Percentiles rank a stretch among this genome's conserved stretches.
phyloP scores from a whole-genome alignment of 2,888 invertebrate species.

The Epirrita christyi region DNA sequence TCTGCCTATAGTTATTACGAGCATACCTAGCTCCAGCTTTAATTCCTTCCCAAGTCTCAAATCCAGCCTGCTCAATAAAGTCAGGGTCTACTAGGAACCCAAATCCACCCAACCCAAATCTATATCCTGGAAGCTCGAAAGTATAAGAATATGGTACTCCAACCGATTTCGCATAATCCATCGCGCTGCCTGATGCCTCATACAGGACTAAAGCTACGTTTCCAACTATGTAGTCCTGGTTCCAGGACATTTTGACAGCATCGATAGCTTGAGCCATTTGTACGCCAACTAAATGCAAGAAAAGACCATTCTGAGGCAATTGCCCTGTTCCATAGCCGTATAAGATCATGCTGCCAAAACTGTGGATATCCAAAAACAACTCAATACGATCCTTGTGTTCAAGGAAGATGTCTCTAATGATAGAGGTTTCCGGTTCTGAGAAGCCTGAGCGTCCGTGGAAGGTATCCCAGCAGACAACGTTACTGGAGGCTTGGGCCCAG shows the following conservation, averaged over 20 bases:
- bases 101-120: conserved; percentile 46
- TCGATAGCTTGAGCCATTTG: conserved; percentile 74
- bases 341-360: conserved; percentile 88
- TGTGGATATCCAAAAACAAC: conserved; percentile 90
- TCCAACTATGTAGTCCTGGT: conserved; percentile 78
- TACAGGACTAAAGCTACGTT: conserved; percentile 78
- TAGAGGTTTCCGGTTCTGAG: conserved; percentile 87
- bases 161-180: conserved; percentile 85
- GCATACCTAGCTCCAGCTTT: conserved; percentile 72
- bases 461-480: conserved; percentile 82
- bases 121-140: conserved; percentile 85
- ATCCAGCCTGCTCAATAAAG: conserved; percentile 83
- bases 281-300: conserved; percentile 71
- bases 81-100: conserved; percentile 85
- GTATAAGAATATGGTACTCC: conserved; percentile 85
- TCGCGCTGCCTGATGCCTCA: conserved; percentile 86
- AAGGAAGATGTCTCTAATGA: conserved; percentile 73
- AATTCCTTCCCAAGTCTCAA: conserved; percentile 86
- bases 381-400: conserved; percentile 78
- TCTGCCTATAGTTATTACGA: conserved; percentile 43
- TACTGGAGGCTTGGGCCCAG: conserved; percentile 87
- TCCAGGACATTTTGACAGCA: conserved; percentile 67
- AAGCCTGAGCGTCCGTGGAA: conserved; percentile 86
- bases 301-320: conserved; percentile 71
- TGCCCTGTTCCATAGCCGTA: conserved; percentile 84